phyloP scores from a whole-genome alignment of 2,888 invertebrate species.

The Cenopis cana region DNA sequence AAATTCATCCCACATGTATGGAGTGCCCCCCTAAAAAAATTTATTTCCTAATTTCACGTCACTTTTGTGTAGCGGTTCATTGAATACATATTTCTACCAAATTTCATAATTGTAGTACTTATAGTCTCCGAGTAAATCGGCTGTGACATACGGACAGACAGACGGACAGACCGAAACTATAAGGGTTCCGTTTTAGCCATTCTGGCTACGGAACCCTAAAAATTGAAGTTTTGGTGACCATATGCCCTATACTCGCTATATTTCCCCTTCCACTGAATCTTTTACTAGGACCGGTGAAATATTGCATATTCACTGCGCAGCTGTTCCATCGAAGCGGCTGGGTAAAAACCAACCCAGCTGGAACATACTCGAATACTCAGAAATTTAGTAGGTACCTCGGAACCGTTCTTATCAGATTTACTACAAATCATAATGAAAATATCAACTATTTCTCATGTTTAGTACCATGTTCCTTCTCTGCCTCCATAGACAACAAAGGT shows the following conservation, averaged over 20 bases:
- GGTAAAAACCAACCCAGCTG: conserved; percentile 51
- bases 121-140: too few species aligned
- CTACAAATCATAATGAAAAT: background rate
- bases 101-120: too few species aligned
- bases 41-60: too few species aligned
- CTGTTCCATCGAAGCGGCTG: conserved; percentile 53
- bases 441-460: background rate
- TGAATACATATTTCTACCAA: too few species aligned
- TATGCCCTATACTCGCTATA: conserved; percentile 48
- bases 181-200: too few species aligned
- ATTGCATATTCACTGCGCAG: conserved; percentile 71
- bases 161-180: too few species aligned
- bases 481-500: background rate
- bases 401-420: conserved; percentile 15
- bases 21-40: too few species aligned
- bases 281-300: conserved; percentile 69
- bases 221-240: conserved; percentile 46
- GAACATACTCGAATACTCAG: conserved; percentile 16
- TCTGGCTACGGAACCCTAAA: too few species aligned
- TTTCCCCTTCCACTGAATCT: conserved; percentile 55
- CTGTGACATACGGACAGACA: too few species aligned
- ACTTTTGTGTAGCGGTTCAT: too few species aligned
- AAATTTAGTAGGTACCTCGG: conserved; percentile 26
- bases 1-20: too few species aligned
- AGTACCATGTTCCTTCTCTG: background rate